Base-by-base conservation (phyloP, 2,113 vertebrate genomes). In the Pimephales promelas region DNA sequence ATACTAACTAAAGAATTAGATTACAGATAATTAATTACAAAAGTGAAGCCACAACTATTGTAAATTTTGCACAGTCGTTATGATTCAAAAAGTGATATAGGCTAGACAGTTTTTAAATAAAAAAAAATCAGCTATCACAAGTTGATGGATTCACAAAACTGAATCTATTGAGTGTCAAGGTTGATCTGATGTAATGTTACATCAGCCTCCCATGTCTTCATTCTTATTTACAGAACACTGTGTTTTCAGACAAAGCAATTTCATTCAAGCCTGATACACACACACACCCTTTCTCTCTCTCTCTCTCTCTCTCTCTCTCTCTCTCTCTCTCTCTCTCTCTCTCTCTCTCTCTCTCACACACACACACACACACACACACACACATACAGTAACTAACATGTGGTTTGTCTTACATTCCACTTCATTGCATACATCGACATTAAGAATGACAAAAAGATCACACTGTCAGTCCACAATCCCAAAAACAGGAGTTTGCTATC, bases 131-230 rank as follows among this genome's bases (percentile, higher is more conserved):
- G n/a, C n/a, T n/a, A n/a, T 74, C 47, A 54, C 16, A 54, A 40
- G 31, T 40, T 40, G 18, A 40, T 40, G 7, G 11, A 70, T 79
- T 64, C 18, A 64, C 18, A 66, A 47, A 1, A 6, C 49, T 76
- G 31, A 76, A 73, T 73, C 18, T 18, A 31, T 28, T 40, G 45
- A 49, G 49, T 68, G 62, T 66, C 66, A 20, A 49, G 14, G 64
- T 24, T 72, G 26, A 34, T 59, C 83, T 79, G 83, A 71, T 84
- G 83, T 62, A 84, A 84, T 62, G 26, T 84, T 80, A 59, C 83
- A 84, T 84, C 64, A 84, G 45, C 45, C 28, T 79, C 2, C 26
- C 43, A 24, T 10, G 13, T 76, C 43, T 59, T 71, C 64, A 72
- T 28, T 77, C 24, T 31, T 70, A 54, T 79, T 84, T 81, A 71